These are phyloP conservation scores for Okapia johnstoni DNA, from an alignment of 2,113 vertebrate genomes.

Conservation along the genomic window DNA sequence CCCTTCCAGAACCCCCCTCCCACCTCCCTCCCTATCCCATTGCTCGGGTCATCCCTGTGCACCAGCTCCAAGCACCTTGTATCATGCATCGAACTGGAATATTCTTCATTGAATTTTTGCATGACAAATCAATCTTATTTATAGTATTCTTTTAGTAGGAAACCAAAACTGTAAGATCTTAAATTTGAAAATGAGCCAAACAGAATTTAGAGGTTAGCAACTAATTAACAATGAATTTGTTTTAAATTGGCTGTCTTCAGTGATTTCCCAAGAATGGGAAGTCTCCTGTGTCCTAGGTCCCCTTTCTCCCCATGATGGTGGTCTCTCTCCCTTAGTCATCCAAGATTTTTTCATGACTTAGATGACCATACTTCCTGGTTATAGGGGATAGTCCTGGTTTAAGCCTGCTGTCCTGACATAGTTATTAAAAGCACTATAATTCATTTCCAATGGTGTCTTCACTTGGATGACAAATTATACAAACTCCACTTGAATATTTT, in stretches of 20 bases:
- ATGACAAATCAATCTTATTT: neutral
- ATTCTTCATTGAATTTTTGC: neutral
- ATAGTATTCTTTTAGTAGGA: neutral
- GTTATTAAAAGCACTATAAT: neutral
- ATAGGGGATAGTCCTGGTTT: neutral
- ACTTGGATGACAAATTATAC: no score
- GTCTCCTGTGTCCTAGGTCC: neutral
- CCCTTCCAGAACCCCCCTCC: no score
- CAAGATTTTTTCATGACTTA: neutral
- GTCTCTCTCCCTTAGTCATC: neutral
- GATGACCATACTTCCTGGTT: neutral
- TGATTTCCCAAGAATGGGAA: neutral
- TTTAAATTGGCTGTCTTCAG: neutral
- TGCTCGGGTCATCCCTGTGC: no score
- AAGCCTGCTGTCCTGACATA: neutral
- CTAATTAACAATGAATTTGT: neutral
- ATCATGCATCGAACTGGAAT: neutral
- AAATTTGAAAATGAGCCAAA: neutral
- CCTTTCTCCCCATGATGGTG: neutral
- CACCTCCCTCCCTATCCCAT: no score
- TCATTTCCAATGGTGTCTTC: neutral
- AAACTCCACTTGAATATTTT: neutral
- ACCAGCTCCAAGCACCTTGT: no score
- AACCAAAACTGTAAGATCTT: neutral
- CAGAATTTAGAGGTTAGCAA: neutral